Evolutionary conservation across 2,797 vertebrate species (phyloP).

Genomic region (Oreochromis grahami): DNA sequence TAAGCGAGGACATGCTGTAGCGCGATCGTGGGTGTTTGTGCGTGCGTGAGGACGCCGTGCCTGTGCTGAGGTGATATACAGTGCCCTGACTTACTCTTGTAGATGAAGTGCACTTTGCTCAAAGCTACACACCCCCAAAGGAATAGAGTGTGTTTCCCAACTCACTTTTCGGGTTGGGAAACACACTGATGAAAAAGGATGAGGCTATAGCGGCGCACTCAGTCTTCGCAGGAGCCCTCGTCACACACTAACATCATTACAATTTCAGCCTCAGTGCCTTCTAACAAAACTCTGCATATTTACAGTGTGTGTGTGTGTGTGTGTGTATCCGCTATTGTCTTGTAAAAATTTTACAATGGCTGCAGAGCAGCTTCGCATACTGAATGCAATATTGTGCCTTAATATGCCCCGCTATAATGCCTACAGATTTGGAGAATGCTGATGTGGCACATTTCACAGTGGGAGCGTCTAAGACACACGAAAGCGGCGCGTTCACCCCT

Average conservation of each 20-base stretch:
- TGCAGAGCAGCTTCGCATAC: slow-evolving; percentile 18
- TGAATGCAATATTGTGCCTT: slow-evolving; percentile 47
- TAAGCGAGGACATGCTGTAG: slow-evolving; percentile 3
- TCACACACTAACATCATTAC: slow-evolving; percentile 64
- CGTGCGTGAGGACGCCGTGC: slow-evolving; percentile 19
- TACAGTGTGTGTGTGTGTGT: slow-evolving; percentile 26
- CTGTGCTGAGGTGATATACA: slow-evolving; percentile 40
- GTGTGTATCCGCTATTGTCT: slow-evolving; percentile 55
- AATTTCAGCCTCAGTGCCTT: slow-evolving; percentile 57
- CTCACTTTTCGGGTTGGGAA: slow-evolving; percentile 56
- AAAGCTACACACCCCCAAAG: slow-evolving; percentile 40
- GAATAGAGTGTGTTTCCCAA: slow-evolving; percentile 52
- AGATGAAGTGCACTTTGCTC: slow-evolving; percentile 58
- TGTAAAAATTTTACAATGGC: slow-evolving; percentile 60
- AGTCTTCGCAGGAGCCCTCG: slow-evolving; percentile 31
- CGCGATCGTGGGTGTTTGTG: slow-evolving; percentile 9
- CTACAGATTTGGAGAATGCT: slow-evolving; percentile 56
- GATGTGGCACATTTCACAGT: slow-evolving; percentile 49
- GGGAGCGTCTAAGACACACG: slow-evolving; percentile 22
- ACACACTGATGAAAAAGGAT: slow-evolving; percentile 65
- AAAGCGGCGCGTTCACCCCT: slow-evolving; percentile 36
- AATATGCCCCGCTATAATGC: slow-evolving; percentile 50
- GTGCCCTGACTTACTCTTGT: slow-evolving; percentile 48
- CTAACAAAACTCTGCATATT: slow-evolving; percentile 64
- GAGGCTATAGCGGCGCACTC: slow-evolving; percentile 42